Conservation (phyloP, 2,113 vertebrate species). For the Budorcas taxicolor region DNA sequence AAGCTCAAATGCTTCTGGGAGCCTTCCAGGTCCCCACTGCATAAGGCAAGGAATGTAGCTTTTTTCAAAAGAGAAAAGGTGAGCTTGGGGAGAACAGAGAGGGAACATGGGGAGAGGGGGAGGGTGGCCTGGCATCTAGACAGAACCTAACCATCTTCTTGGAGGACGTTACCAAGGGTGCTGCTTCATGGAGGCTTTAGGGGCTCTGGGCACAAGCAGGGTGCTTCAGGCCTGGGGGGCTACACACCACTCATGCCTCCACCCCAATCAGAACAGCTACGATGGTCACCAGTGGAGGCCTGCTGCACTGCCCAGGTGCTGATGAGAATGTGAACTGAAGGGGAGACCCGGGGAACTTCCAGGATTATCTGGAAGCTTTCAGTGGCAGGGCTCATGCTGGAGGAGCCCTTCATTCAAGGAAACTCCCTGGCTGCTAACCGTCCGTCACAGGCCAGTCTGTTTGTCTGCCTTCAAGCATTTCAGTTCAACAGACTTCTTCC, state of each 20-base stretch:
- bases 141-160: background rate
- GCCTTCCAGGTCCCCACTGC: background rate
- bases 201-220: background rate
- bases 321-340: background rate
- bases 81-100: background rate
- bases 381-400: background rate
- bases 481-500: background rate
- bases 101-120: background rate
- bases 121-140: background rate
- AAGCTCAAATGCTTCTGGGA: background rate
- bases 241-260: background rate
- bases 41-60: background rate
- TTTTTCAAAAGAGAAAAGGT: background rate
- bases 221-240: background rate
- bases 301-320: background rate
- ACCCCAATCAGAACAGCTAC: too few species aligned
- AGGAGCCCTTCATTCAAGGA: background rate
- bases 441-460: background rate
- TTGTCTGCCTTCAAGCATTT: background rate
- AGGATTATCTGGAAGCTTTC: background rate
- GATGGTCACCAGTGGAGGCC: background rate
- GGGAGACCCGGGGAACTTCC: background rate
- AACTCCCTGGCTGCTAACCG: background rate
- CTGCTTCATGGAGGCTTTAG: background rate
- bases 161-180: background rate